phyloP scores from a whole-genome alignment of 1,140 invertebrate genomes.

The Vanessa tameamea region DNA sequence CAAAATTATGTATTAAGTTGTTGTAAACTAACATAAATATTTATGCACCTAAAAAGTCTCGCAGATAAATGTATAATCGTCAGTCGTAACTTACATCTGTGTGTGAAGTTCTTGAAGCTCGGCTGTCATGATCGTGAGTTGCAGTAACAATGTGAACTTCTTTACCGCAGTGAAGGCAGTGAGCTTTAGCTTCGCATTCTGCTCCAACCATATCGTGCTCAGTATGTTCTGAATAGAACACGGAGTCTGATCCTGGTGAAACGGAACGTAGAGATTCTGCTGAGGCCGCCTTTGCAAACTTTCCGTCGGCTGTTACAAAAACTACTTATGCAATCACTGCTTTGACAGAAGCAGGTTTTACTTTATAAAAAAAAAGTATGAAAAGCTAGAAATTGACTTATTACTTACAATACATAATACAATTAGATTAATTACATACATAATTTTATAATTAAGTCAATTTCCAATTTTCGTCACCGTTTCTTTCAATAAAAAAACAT shows the following conservation, averaged over 20 bases:
- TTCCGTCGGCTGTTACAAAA: slow-evolving; percentile 65
- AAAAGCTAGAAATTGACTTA: not conserved
- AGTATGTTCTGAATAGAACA: slow-evolving; percentile 91
- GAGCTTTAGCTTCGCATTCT: slow-evolving; percentile 76
- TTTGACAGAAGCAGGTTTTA: slow-evolving; percentile 20
- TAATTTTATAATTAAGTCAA: not conserved
- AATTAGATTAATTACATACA: too few relatives aligned
- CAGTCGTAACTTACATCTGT: slow-evolving; percentile 65
- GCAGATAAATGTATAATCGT: too few relatives aligned
- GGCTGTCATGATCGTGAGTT: slow-evolving; percentile 71
- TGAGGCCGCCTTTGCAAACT: slow-evolving; percentile 89
- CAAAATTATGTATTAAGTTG: too few relatives aligned
- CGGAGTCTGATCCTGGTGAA: slow-evolving; percentile 92
- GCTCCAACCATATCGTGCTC: slow-evolving; percentile 70
- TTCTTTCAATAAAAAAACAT: too few relatives aligned
- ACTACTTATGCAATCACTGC: slow-evolving; percentile 32
- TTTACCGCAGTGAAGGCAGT: slow-evolving; percentile 90
- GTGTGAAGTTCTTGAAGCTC: slow-evolving; percentile 76
- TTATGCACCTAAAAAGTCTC: too few relatives aligned
- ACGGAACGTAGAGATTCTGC: slow-evolving; percentile 91
- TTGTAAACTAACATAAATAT: too few relatives aligned
- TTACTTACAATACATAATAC: too few relatives aligned
- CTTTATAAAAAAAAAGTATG: not conserved
- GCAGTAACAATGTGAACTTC: slow-evolving; percentile 84
- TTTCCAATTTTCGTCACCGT: not conserved